Evolutionary conservation across 2,113 vertebrate species (phyloP).

Genomic region (Ceyx cyanopectus): DNA sequence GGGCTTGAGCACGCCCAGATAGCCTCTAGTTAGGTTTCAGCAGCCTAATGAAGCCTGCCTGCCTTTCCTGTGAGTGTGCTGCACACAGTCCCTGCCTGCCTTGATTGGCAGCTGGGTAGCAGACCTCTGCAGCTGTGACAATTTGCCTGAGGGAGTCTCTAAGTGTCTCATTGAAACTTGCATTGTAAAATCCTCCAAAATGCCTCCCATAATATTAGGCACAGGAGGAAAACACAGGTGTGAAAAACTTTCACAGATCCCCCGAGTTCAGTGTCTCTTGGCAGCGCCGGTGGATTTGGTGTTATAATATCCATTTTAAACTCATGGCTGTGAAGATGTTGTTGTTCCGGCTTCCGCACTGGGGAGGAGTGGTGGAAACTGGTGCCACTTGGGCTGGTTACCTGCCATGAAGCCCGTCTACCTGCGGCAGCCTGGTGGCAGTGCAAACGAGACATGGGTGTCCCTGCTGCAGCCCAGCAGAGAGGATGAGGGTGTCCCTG

Average conservation of each 20-base stretch:
- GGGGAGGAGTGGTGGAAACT: not conserved
- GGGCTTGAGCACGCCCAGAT: conserved; percentile 13
- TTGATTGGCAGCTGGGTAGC: conserved; percentile 73
- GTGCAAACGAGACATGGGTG: accelerated
- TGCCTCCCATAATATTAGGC: conserved; percentile 72
- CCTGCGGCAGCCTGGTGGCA: not conserved
- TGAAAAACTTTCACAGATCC: conserved; percentile 71
- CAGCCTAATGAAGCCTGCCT: conserved; percentile 58
- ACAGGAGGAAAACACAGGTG: conserved; percentile 75
- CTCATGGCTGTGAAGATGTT: conserved; percentile 27
- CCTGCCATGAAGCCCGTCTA: not conserved
- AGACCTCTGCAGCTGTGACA: conserved; percentile 74
- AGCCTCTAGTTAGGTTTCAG: conserved; percentile 56
- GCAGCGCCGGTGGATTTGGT: conserved; percentile 53
- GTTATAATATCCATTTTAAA: conserved; percentile 51
- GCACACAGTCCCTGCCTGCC: conserved; percentile 67
- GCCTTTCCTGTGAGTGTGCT: conserved; percentile 61
- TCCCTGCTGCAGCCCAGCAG: not conserved
- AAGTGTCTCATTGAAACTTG: conserved; percentile 73
- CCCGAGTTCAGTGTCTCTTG: conserved; percentile 67
- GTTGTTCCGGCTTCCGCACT: not conserved
- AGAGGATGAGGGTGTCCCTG: too few species aligned
- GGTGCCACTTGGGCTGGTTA: not conserved
- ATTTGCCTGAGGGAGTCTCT: conserved; percentile 72
- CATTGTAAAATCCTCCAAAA: conserved; percentile 71